A percentile compares a stretch with the other conserved stretches of the same genome.
Evolutionary conservation across 92 coral and sea anemone genomes (phyloP).

Genomic region (Epizoanthus fatuus): DNA sequence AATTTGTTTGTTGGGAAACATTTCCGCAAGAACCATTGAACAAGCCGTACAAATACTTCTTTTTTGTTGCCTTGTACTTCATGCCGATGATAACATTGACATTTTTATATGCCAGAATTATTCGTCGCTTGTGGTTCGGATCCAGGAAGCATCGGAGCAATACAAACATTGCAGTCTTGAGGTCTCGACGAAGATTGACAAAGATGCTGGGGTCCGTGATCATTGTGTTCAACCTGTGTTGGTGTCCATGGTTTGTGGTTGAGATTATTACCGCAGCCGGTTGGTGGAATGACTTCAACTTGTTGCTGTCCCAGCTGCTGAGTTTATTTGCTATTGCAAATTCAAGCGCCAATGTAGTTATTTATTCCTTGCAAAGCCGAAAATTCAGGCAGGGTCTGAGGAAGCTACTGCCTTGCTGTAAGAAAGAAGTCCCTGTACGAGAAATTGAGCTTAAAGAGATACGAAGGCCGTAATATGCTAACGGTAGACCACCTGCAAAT

Average conservation of each 20-base stretch:
- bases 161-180: slow-evolving; percentile 54
- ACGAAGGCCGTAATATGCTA: not conserved
- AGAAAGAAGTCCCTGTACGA: not conserved
- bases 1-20: slow-evolving; percentile 76
- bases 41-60: slow-evolving; percentile 42
- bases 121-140: slow-evolving; percentile 57
- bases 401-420: not conserved
- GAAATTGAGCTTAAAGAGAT: not conserved
- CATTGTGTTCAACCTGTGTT: slow-evolving; percentile 74
- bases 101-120: slow-evolving; percentile 36
- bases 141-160: not conserved
- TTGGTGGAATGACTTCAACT: slow-evolving; percentile 20
- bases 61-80: slow-evolving; percentile 67
- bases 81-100: slow-evolving; percentile 68
- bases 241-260: slow-evolving; percentile 82
- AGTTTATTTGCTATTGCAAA: slow-evolving; percentile 72
- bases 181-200: slow-evolving; percentile 74
- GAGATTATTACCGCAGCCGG: slow-evolving; percentile 54
- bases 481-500: not conserved
- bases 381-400: slow-evolving; percentile 59
- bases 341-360: slow-evolving; percentile 73
- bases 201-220: slow-evolving; percentile 70
- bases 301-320: slow-evolving; percentile 46
- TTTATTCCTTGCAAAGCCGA: slow-evolving; percentile 81
- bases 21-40: slow-evolving; percentile 64